phyloP scores from a whole-genome alignment of 2,888 invertebrate species.

The Lepidocyrtoides sp. region DNA sequence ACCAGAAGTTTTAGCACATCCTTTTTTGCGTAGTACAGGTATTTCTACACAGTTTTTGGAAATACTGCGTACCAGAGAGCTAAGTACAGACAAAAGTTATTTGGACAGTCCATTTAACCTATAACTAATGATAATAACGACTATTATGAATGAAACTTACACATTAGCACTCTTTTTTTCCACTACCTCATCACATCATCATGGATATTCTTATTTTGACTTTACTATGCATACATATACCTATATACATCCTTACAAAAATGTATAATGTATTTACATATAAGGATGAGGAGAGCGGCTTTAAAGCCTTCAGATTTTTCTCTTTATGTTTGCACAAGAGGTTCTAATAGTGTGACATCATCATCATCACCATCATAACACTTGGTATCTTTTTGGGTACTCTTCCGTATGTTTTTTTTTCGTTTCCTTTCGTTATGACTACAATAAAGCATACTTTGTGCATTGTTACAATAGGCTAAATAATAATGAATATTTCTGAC shows the following conservation, averaged over 20 bases:
- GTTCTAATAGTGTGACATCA: slow-evolving; percentile 48
- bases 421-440: slow-evolving; percentile 24
- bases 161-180: slow-evolving; percentile 43
- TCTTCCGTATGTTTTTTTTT: slow-evolving; percentile 64
- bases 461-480: neutral
- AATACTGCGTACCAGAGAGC: neutral
- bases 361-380: slow-evolving; percentile 1
- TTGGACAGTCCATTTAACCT: slow-evolving; percentile 18
- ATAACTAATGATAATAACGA: neutral
- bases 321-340: slow-evolving; percentile 16
- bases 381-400: slow-evolving; percentile 6
- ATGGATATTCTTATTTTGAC: neutral
- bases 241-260: no score
- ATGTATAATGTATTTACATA: no score
- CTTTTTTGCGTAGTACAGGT: neutral
- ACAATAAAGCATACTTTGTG: slow-evolving; percentile 13
- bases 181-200: neutral
- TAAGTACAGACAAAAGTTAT: no score
- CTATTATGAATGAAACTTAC: slow-evolving; percentile 27
- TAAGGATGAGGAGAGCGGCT: neutral
- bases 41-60: neutral
- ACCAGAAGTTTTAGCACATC: slow-evolving; percentile 11
- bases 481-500: slow-evolving; percentile 13
- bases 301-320: neutral
- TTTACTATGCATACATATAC: neutral